A percentile compares a stretch with the other conserved stretches of the same genome.
Conservation (phyloP, 2,888 invertebrate species). For the Timandra comae region DNA sequence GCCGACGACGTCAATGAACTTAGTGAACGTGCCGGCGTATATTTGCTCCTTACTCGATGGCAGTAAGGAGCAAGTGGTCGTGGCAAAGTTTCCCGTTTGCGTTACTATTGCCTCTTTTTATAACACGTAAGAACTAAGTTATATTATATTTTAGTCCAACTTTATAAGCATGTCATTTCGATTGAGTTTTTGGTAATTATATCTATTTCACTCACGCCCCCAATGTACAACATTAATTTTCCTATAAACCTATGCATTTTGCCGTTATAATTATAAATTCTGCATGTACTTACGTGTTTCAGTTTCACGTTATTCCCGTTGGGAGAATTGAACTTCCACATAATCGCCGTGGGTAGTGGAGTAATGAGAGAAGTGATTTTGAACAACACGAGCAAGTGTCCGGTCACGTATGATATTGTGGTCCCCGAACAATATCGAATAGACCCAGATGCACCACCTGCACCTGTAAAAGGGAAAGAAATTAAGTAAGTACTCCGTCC, state of each 20-base stretch:
- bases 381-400: conserved; percentile 78
- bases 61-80: conserved; percentile 61
- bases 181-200: no score
- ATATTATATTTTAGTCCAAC: no score
- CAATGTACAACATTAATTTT: no score
- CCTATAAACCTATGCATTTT: no score
- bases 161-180: no score
- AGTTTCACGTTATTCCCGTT: conserved; percentile 78
- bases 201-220: no score
- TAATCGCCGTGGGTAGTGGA: conserved; percentile 69
- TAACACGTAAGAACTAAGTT: conserved; percentile 70
- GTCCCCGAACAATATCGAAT: conserved; percentile 43
- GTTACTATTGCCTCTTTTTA: conserved; percentile 66
- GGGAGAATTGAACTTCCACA: conserved; percentile 77
- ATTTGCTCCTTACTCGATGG: conserved; percentile 63
- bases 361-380: conserved; percentile 73
- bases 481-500: conserved; percentile 39
- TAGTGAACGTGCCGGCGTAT: conserved; percentile 57
- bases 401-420: conserved; percentile 67
- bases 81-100: conserved; percentile 65
- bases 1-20: conserved; percentile 58
- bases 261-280: no score
- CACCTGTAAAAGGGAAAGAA: conserved; percentile 35
- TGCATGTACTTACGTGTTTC: no score
- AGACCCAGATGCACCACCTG: conserved; percentile 26